phyloP scores from a whole-genome alignment of 2,888 invertebrate genomes.

The Apodemia hepburni region DNA sequence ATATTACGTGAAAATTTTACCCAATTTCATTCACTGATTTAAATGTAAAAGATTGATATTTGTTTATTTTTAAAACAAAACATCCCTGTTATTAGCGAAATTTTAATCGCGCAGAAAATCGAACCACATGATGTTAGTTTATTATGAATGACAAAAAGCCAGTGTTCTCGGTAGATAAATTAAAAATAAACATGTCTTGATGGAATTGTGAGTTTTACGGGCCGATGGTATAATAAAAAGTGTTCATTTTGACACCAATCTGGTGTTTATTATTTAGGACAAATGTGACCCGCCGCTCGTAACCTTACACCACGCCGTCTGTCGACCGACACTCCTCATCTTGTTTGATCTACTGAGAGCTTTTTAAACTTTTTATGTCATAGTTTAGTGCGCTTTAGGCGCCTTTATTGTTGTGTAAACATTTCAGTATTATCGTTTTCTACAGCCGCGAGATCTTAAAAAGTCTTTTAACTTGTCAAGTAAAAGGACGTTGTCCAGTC shows the following conservation, averaged over 20 bases:
- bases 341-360: conserved; percentile 80
- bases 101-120: background rate
- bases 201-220: conserved; percentile 58
- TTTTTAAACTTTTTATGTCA: conserved; percentile 79
- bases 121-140: conserved; percentile 40
- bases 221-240: conserved; percentile 73
- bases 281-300: conserved; percentile 70
- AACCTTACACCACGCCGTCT: conserved; percentile 68
- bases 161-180: conserved; percentile 65
- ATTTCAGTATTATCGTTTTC: conserved; percentile 57
- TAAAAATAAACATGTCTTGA: conserved; percentile 53
- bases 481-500: conserved; percentile 17
- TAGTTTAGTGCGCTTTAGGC: conserved; percentile 71
- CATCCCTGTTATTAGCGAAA: background rate
- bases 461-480: conserved; percentile 24
- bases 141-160: conserved; percentile 45
- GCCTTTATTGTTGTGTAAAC: conserved; percentile 75
- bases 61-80: background rate
- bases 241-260: conserved; percentile 76
- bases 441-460: conserved; percentile 36
- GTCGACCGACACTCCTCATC: conserved; percentile 65
- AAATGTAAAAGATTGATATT: background rate
- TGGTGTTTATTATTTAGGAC: conserved; percentile 76
- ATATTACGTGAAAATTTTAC: too few species aligned
- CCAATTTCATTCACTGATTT: too few species aligned